Conservation (phyloP, 2,888 invertebrate species). For the Serripes groenlandicus region DNA sequence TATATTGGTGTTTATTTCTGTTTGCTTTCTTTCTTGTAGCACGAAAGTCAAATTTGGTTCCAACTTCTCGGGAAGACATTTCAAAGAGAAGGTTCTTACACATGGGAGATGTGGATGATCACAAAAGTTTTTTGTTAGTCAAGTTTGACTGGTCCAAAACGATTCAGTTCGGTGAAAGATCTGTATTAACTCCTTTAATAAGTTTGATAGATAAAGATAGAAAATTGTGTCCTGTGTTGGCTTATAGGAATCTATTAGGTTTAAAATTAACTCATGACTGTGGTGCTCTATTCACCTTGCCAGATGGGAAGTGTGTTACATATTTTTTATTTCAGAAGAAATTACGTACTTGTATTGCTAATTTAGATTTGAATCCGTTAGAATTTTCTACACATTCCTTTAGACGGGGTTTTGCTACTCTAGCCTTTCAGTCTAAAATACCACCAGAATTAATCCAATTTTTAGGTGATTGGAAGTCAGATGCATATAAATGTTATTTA, state of each 20-base stretch:
- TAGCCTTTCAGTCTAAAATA: slow-evolving; percentile 5
- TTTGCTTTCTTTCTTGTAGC: background rate
- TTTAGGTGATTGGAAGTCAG: slow-evolving; percentile 7
- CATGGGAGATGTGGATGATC: background rate
- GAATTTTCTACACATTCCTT: too few species aligned
- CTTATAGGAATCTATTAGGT: background rate
- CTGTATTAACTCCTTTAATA: background rate
- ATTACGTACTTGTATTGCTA: background rate
- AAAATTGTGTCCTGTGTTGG: background rate
- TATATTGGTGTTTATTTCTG: background rate
- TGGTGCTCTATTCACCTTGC: background rate
- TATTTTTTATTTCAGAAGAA: slow-evolving; percentile 14
- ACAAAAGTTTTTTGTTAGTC: background rate
- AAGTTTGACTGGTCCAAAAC: background rate
- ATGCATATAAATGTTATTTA: too few species aligned
- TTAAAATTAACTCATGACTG: background rate
- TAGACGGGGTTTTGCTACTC: slow-evolving; percentile 22
- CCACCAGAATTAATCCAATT: slow-evolving; percentile 1
- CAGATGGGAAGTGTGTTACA: slow-evolving; percentile 4
- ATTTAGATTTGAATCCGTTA: too few species aligned
- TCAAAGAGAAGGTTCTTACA: background rate
- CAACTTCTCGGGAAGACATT: background rate
- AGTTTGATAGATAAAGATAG: background rate
- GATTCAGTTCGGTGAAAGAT: background rate
- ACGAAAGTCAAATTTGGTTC: background rate